Base-by-base conservation (phyloP, 2,113 vertebrate species). In the Archocentrus centrarchus region DNA sequence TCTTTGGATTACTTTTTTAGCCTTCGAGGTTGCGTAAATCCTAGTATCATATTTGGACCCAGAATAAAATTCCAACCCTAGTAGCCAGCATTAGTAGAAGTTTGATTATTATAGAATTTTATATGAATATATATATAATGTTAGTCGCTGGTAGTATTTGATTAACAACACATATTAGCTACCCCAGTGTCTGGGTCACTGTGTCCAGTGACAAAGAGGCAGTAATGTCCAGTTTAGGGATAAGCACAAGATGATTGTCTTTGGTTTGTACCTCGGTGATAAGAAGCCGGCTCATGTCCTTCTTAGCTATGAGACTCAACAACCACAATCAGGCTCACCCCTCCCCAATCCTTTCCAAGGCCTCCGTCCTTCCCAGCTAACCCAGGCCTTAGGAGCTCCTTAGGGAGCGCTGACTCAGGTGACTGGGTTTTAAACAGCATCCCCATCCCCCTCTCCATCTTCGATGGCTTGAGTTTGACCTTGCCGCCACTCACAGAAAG, bases 341-440 rank as follows among this genome's bases (percentile, higher is more conserved):
- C 89, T 80, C 35, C 82, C 18, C 80, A 60, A 70, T 84, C 86
- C 57, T 64, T 85, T 78, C 70, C 3, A 30, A 59, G 63, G 79
- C 86, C 83, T 58, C 80, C 55, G 75, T 91, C 90, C 93, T 93
- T 86, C 89, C 55, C 80, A 81, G 77, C 93, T 79, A 86, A 89
- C 88, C 44, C 79, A 13, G 7, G 76, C 83, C 85, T 84, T 57
- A 80, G 89, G 77, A 92, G 88, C 92, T 93, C 92, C 91, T 93
- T 82, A 81, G 90, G 93, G 92, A 95, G 89, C 84, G 96, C 97
- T 97, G 97, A 97, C 96, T 97, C 97, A 96, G 97, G 86, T 89
- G 68, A 89, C 93, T 90, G 11, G 83, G 95, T 94, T 88, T 97
- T 97, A 95, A 91, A 90, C 89, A 47, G 85, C 91, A 68, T 79